Base-by-base conservation (phyloP, 2,797 vertebrate species). In the Ctenopoma multispine region DNA sequence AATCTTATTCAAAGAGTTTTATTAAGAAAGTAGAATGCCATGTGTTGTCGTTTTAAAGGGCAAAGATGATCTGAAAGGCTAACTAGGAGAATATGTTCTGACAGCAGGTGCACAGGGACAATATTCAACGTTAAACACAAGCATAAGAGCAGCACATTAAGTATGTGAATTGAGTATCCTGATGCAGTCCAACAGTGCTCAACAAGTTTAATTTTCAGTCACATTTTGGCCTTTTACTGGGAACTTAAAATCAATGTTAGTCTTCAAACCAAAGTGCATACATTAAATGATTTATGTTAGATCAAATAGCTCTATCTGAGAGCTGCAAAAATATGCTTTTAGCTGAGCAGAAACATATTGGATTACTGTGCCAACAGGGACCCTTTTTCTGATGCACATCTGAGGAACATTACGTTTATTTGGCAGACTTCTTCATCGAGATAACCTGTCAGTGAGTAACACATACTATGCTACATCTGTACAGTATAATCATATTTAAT, bases 211-310 rank as follows among this genome's bases (percentile, higher is more conserved):
- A 81, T 82, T 90, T 91, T 92, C 81, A 91, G 83, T 90, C 88
- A 90, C 87, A 82, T 87, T 89, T 89, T 93, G 89, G 89, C 89
- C 88, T 91, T 93, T 92, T 75, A 72, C 80, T 63, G 71, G 61
- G 61, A 84, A 89, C 82, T 85, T 82, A 76, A 92, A 93, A 93
- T 92, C 91, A 92, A 94, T 93, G 84, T 79, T 72, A 81, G 85
- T 87, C 90, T 92, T 93, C 85, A 90, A 86, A 91, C 82, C 82
- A 89, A 89, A 92, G 85, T 87, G 84, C 87, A 91, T 88, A 88
- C 74, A 90, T 92, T 91, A 90, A 92, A 91, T 89, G 88, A 89
- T 90, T 93, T 77, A 86, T 88, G 88, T 83, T 83, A 84, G 87
- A 91, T 92, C 87, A 89, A 89, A 83, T 66, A 85, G 73, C 59